Evolutionary conservation across 2,797 vertebrate species (phyloP), one percentile per base, ranked within the genome.

Genomic region (Falco concolor): DNA sequence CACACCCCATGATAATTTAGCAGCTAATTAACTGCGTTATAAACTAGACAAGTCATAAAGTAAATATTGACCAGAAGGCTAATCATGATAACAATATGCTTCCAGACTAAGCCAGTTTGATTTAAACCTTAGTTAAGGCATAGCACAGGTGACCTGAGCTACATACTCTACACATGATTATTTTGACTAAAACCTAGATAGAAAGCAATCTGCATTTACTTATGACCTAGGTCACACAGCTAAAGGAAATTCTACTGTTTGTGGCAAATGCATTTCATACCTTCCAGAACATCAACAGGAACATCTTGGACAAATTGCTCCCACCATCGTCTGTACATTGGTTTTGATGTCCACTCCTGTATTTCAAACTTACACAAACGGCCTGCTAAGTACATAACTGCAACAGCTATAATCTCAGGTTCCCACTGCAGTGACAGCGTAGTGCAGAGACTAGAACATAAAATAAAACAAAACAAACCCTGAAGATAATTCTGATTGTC

Each of bases 291-390:
- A 95, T 99, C 99, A 25, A 99, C 99, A 1, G 99, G 99, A n/a
- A 99, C 99, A 9, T 99, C 99, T 88, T 99, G 99, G 38, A 99
- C 99, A 96, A 99, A 99, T 96, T 99, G 99, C 94, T 99, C 99
- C 99, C 99, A 99, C 99, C 99, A 99, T 50, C 99, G 98, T 36
- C 99, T 98, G 9, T 99, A 99, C 23, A 99, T 99, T 91, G 99
- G 99, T 93, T 99, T 99, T 52, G 98, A 98, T 3, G 99, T 99
- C 99, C 99, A 99, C 87, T 99, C 99, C 95, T 99, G 99, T 92
- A 99, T 99, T 96, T 99, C 99, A 74, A 99, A 99, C 95, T 99
- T 99, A 87, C 99, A 99, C 85, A 99, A 97, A 24, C 99, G 99
- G 18, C 99, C 99, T 2, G 99, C 99, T 61, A 99, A 98, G 89